These are phyloP conservation scores for Anas platyrhynchos DNA, from an alignment of 2,113 vertebrate genomes.

Conservation along the genomic window DNA sequence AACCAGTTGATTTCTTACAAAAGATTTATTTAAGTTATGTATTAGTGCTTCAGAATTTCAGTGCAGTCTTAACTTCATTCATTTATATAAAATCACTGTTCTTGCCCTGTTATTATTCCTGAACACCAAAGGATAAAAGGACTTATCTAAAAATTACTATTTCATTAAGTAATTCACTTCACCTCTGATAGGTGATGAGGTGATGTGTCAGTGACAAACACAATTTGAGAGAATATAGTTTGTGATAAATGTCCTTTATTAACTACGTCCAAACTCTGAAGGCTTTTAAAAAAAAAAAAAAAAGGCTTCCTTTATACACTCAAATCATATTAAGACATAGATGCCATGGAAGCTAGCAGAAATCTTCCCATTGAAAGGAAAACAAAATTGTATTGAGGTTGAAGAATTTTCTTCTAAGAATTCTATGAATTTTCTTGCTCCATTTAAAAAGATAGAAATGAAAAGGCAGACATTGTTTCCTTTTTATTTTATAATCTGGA, in stretches of 20 bases:
- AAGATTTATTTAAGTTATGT: conserved; percentile 42
- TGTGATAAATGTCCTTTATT: background rate
- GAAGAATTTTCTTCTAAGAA: background rate
- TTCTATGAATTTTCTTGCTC: background rate
- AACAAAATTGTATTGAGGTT: background rate
- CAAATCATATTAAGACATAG: background rate
- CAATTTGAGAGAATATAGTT: background rate
- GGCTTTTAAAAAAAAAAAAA: background rate
- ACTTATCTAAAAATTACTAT: conserved; percentile 24
- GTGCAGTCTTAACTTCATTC: background rate
- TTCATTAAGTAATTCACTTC: conserved; percentile 31
- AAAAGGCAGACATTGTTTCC: background rate
- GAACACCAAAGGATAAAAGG: background rate
- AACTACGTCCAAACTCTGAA: background rate
- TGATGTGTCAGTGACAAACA: background rate
- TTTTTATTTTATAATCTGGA: background rate
- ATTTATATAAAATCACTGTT: background rate
- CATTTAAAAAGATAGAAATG: background rate
- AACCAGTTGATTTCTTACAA: conserved; percentile 53
- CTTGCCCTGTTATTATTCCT: conserved; percentile 15
- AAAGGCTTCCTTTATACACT: background rate
- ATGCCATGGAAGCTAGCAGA: fast-evolving
- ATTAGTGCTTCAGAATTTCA: conserved; percentile 23
- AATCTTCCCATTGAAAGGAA: background rate
- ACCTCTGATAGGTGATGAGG: conserved; percentile 36